Percentiles rank a stretch among this genome's conserved stretches.
These are phyloP conservation scores for Archilochus colubris DNA, from an alignment of 2,113 vertebrate genomes.

Conservation along the genomic window DNA sequence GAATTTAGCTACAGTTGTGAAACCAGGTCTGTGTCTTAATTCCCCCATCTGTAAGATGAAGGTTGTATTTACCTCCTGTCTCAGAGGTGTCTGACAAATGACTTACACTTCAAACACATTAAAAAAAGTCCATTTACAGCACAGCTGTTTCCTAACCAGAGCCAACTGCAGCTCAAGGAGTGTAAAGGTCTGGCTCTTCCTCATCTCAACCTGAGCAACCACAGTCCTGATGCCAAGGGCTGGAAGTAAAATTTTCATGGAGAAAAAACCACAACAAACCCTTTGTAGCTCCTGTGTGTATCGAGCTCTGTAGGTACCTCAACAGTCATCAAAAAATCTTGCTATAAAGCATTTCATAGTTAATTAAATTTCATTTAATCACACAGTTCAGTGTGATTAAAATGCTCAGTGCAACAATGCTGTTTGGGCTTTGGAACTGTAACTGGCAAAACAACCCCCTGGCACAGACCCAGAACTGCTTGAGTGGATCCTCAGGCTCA, in stretches of 20 bases:
- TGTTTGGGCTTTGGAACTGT: fast-evolving
- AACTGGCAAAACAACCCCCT: background rate
- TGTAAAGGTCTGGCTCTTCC: background rate
- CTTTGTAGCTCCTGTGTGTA: background rate
- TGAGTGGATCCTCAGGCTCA: background rate
- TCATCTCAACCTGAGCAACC: background rate
- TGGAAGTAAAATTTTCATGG: background rate
- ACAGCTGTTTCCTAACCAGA: background rate
- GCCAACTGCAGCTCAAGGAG: background rate
- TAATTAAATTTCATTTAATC: no score
- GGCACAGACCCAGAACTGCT: background rate
- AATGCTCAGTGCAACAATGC: fast-evolving
- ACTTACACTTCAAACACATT: background rate
- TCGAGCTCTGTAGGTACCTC: background rate
- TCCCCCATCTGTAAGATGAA: background rate
- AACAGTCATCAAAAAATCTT: background rate
- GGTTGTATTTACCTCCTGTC: background rate
- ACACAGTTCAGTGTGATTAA: fast-evolving
- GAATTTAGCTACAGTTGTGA: background rate
- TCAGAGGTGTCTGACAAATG: background rate
- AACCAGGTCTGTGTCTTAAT: background rate
- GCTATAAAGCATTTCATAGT: background rate
- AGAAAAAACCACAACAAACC: background rate
- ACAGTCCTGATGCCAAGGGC: background rate
- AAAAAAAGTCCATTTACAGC: background rate